Evolutionary conservation across 2,797 vertebrate genomes (phyloP), one percentile per base, ranked within the genome.

Genomic region (Borostomias antarcticus): DNA sequence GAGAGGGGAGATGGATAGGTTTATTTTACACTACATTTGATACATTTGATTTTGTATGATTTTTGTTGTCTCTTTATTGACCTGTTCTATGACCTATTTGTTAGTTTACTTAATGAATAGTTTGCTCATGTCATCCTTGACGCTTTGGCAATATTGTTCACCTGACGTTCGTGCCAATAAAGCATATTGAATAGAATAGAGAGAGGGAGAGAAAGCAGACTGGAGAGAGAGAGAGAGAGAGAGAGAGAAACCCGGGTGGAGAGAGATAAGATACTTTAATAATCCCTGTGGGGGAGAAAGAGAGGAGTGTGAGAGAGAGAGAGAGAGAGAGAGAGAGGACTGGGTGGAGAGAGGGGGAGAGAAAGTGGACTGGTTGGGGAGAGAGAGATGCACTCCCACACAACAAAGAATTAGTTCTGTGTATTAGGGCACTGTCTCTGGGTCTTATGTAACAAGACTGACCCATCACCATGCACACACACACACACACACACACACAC

Each of bases 401-500:
- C 37, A 11, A 43, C 40, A 43, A 43, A 83, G 83, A 87, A 84
- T 71, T 64, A 75, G 74, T 70, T 58, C 83, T 86, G 80, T 88
- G 85, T 88, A 28, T 80, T 64, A 79, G 75, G 72, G 68, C 78
- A 76, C 76, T 84, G 69, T 61, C 57, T 37, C 11, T 40, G 57
- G 26, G 15, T 37, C 79, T 89, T 89, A 79, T 79, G 68, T 86
- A 89, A 88, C 76, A 81, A 82, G 47, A 58, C n/a, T n/a, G n/a
- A n/a, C 75, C n/a, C 71, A 64, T 67, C 63, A 53, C 26, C 21
- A 30, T 28, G 11, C 59, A 51, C 60, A 35, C 57, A 58, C 47
- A 21, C 48, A 28, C 61, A 21, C 48, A 35, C 61, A 35, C 45
- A 21, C 29, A 19, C 53, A 56, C 53, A 30, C 29, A 33, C 29